Evolutionary conservation across 2,113 vertebrate genomes (phyloP).

Genomic region (Sula dactylatra): DNA sequence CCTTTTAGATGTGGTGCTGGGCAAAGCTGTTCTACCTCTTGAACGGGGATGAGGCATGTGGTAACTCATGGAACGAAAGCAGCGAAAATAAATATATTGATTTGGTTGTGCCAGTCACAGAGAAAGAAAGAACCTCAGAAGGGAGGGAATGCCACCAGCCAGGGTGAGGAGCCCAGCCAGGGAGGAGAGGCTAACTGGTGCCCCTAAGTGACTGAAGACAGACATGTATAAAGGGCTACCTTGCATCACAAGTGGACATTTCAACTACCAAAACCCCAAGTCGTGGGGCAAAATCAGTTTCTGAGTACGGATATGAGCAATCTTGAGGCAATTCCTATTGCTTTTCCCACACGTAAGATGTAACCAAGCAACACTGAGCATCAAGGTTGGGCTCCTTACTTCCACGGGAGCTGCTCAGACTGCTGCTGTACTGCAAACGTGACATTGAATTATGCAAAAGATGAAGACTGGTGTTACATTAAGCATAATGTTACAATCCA

Average conservation of each 20-base stretch:
- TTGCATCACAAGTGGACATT: neutral
- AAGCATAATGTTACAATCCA: neutral
- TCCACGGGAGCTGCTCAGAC: neutral
- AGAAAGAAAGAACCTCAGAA: neutral
- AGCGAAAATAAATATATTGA: neutral
- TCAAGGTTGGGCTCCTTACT: neutral
- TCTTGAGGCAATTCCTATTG: neutral
- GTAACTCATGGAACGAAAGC: neutral
- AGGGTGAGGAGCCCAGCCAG: neutral
- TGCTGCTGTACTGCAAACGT: neutral
- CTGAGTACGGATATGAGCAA: neutral
- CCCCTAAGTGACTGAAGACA: neutral
- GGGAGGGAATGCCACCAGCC: neutral
- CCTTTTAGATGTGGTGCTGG: neutral
- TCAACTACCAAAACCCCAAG: neutral
- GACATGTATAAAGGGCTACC: no score
- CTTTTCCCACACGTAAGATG: neutral
- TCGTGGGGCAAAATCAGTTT: neutral
- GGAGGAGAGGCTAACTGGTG: neutral
- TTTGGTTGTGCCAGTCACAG: neutral
- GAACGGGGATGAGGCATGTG: neutral
- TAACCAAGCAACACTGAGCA: neutral
- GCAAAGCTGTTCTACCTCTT: neutral
- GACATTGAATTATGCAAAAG: neutral
- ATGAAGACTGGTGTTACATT: neutral